Evolutionary conservation across 2,888 invertebrate species (phyloP).

Genomic region (Leptopterna dolabrata): DNA sequence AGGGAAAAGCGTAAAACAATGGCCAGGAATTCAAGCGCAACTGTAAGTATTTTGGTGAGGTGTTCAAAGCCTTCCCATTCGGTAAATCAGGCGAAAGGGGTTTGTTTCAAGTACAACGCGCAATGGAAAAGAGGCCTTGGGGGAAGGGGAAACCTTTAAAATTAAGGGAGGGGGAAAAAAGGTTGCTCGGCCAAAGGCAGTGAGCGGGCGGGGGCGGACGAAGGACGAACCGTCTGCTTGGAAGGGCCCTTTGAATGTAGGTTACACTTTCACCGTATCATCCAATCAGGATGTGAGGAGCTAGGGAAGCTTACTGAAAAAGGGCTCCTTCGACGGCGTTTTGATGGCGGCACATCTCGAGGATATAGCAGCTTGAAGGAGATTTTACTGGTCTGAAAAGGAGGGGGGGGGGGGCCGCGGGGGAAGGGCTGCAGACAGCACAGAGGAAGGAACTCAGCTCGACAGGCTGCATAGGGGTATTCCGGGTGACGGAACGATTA

Average conservation of each 20-base stretch:
- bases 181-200: neutral
- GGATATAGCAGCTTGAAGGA: neutral
- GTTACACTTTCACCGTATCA: conserved; percentile 2
- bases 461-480: neutral
- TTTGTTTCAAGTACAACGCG: conserved; percentile 12
- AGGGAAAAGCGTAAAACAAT: conserved; percentile 17
- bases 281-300: conserved; percentile 1
- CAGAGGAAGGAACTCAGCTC: neutral
- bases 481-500: neutral
- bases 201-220: neutral
- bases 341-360: neutral
- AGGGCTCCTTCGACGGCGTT: neutral
- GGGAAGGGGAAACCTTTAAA: neutral
- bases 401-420: neutral
- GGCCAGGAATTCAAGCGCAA: conserved; percentile 15
- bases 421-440: neutral
- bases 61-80: conserved; percentile 4
- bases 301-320: conserved; percentile 7
- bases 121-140: neutral
- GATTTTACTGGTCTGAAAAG: neutral
- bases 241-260: conserved; percentile 10
- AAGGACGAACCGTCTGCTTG: neutral
- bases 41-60: conserved; percentile 7
- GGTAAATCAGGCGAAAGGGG: conserved; percentile 18
- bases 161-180: neutral